Conservation (phyloP, 2,888 invertebrate genomes). For the Agelastica alni region DNA sequence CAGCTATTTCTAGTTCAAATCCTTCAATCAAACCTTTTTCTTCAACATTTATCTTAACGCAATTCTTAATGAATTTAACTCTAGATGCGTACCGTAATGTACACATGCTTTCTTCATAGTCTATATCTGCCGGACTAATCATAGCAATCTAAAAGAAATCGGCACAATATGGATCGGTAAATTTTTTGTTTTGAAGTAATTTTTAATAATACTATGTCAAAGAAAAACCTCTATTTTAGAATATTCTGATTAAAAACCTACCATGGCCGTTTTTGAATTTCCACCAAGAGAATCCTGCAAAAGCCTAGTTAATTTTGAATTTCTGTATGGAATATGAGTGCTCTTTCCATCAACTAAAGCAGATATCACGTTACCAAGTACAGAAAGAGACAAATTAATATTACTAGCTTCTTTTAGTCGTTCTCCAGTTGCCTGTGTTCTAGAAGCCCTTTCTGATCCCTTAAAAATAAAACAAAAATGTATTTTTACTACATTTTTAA, state of each 20-base stretch:
- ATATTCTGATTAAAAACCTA: no score
- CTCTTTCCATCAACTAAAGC: slow-evolving; percentile 97
- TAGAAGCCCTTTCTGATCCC: slow-evolving; percentile 97
- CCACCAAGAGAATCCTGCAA: slow-evolving; percentile 97
- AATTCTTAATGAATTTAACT: slow-evolving; percentile 96
- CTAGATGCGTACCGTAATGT: slow-evolving; percentile 96
- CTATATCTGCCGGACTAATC: slow-evolving; percentile 93
- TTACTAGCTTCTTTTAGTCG: slow-evolving; percentile 95
- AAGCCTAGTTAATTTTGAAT: slow-evolving; percentile 92
- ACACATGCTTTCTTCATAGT: slow-evolving; percentile 97
- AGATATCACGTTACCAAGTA: slow-evolving; percentile 97
- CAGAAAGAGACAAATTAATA: slow-evolving; percentile 96
- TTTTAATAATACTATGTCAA: no score
- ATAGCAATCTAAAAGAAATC: slow-evolving; percentile 80
- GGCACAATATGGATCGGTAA: no score
- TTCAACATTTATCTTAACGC: slow-evolving; percentile 95
- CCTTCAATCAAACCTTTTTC: slow-evolving; percentile 93
- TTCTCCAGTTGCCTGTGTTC: slow-evolving; percentile 93
- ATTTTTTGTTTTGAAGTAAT: no score
- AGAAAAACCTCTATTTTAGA: no score
- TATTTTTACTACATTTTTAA: not conserved
- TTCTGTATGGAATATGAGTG: slow-evolving; percentile 96
- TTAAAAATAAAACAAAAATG: slow-evolving; percentile 50
- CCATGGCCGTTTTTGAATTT: slow-evolving; percentile 94
- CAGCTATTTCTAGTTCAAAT: slow-evolving; percentile 96